Conservation (phyloP, 2,797 vertebrate genomes). For the Sparus aurata region DNA sequence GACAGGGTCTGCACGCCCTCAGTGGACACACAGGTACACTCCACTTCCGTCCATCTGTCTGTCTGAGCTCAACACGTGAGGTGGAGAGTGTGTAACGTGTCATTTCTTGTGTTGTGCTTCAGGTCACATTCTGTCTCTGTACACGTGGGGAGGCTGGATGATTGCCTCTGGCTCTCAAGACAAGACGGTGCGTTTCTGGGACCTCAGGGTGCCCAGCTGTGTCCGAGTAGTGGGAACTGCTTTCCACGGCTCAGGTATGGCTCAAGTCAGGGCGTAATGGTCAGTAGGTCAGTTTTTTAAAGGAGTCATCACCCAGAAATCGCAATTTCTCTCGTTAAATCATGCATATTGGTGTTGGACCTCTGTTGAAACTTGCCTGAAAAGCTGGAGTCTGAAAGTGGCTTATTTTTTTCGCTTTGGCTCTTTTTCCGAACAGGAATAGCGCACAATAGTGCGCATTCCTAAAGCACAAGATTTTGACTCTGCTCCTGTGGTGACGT, state of each 20-base stretch:
- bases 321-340: too few relatives aligned
- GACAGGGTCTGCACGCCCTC: conserved; percentile 96
- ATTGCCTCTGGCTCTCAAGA: conserved; percentile 99
- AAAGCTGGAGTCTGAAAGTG: too few relatives aligned
- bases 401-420: too few relatives aligned
- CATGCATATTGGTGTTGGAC: too few relatives aligned
- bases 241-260: conserved; percentile 94
- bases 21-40: conserved; percentile 95
- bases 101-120: not conserved
- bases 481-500: too few relatives aligned
- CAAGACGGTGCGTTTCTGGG: conserved; percentile 98
- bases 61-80: not conserved
- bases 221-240: conserved; percentile 96
- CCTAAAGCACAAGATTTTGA: too few relatives aligned
- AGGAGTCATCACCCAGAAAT: too few relatives aligned
- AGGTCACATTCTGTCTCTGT: conserved; percentile 99
- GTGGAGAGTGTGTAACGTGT: not conserved
- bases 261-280: not conserved
- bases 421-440: too few relatives aligned
- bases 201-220: conserved; percentile 96
- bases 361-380: too few relatives aligned
- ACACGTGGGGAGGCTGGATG: conserved; percentile 99
- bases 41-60: not conserved
- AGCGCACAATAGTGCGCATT: too few relatives aligned
- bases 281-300: too few relatives aligned